A percentile compares a stretch with the other conserved stretches of the same genome.
phyloP scores from a whole-genome alignment of 2,797 vertebrate genomes.

The Melanotaenia pygmaea region DNA sequence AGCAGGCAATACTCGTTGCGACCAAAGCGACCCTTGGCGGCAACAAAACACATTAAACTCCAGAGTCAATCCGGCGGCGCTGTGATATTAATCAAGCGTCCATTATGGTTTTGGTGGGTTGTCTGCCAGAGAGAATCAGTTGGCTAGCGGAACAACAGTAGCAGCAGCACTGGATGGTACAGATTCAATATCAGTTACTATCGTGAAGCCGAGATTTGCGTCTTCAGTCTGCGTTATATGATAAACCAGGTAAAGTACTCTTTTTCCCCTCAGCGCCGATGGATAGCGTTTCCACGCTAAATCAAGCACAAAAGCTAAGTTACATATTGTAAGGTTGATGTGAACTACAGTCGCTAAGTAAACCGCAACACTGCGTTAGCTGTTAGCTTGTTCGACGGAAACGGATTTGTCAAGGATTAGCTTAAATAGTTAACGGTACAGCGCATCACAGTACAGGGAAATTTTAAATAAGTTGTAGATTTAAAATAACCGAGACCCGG shows the following conservation, averaged over 20 bases:
- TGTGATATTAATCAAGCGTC: constrained; percentile 57
- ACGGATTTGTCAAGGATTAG: constrained; percentile 70
- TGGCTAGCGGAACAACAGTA: constrained; percentile 67
- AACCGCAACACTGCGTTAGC: constrained; percentile 53
- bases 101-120: constrained; percentile 16
- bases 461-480: background rate
- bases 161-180: constrained; percentile 60
- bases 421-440: constrained; percentile 43
- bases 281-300: rapidly evolving
- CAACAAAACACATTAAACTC: background rate
- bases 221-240: constrained; percentile 27
- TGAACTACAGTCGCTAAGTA: constrained; percentile 33
- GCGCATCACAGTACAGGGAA: background rate
- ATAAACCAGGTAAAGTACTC: constrained; percentile 49
- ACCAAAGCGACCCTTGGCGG: background rate
- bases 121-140: constrained; percentile 53
- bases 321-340: background rate
- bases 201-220: constrained; percentile 63
- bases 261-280: background rate
- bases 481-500: rapidly evolving
- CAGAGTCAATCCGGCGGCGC: constrained; percentile 24
- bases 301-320: background rate
- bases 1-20: too few relatives aligned
- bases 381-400: constrained; percentile 62
- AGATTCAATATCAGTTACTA: constrained; percentile 56